Evolutionary conservation across 2,113 vertebrate genomes (phyloP).

Genomic region (Polypterus bichir): DNA sequence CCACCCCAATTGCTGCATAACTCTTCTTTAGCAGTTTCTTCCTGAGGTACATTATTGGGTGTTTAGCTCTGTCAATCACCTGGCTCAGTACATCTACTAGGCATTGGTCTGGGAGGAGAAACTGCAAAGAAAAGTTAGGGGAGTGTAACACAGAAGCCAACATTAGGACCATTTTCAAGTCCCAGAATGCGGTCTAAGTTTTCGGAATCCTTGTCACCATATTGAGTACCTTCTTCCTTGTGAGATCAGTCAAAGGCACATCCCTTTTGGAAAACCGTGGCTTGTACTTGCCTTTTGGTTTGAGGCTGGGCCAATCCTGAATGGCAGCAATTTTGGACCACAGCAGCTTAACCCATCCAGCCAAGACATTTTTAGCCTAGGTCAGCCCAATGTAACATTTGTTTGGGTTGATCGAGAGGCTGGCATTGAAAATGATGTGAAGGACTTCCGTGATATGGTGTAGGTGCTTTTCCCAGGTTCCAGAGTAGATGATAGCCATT

Average conservation of each 20-base stretch:
- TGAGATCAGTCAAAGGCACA: background rate
- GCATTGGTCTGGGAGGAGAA: background rate
- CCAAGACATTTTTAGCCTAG: background rate
- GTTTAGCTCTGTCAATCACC: background rate
- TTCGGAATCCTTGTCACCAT: background rate
- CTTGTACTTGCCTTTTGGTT: background rate
- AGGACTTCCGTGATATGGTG: too few species aligned
- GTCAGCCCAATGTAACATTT: background rate
- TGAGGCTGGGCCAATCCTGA: too few species aligned
- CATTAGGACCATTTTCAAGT: background rate
- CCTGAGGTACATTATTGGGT: background rate
- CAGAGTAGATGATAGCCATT: too few species aligned
- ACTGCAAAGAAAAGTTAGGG: background rate
- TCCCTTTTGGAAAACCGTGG: background rate
- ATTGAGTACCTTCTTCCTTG: background rate
- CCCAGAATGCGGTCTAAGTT: background rate
- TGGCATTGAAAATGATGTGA: too few species aligned
- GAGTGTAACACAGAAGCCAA: too few species aligned
- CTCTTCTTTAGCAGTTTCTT: too few species aligned
- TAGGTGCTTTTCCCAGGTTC: too few species aligned
- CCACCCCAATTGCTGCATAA: background rate
- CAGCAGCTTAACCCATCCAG: background rate
- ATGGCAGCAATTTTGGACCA: background rate
- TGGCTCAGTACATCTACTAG: background rate
- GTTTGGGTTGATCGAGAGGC: background rate